phyloP scores from a whole-genome alignment of 2,797 vertebrate species.

The Bradypodion pumilum region DNA sequence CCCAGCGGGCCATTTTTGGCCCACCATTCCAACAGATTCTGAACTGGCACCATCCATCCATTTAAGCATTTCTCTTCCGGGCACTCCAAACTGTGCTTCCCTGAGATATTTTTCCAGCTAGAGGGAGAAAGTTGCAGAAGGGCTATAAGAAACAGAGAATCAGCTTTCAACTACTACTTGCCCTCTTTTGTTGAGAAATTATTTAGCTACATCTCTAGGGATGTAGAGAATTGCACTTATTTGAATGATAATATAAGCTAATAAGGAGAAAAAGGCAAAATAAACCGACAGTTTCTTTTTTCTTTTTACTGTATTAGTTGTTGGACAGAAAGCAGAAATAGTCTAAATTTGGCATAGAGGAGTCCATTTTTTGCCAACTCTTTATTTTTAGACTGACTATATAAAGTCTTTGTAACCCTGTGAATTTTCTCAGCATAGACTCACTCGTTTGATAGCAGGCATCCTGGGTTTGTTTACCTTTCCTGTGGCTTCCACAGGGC shows the following conservation, averaged over 20 bases:
- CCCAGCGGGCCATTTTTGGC: no score
- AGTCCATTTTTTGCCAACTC: constrained; percentile 62
- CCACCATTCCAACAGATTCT: no score
- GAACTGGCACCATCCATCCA: no score
- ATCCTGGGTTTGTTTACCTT: constrained; percentile 36
- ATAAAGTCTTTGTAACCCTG: constrained; percentile 39
- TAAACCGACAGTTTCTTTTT: constrained; percentile 7
- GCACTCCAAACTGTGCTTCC: no score
- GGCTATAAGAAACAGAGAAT: no score
- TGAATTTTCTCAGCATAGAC: constrained; percentile 57
- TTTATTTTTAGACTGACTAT: constrained; percentile 64
- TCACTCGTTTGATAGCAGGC: constrained; percentile 43
- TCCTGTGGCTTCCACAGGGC: neutral
- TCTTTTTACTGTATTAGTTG: constrained; percentile 33
- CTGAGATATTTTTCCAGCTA: neutral
- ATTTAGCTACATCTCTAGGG: neutral
- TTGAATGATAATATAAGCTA: constrained; percentile 58
- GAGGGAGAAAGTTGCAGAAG: neutral
- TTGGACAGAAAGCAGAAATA: constrained; percentile 57
- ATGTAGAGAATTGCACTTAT: constrained; percentile 63
- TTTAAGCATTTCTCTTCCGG: no score
- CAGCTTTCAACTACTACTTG: neutral
- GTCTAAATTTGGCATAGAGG: constrained; percentile 63
- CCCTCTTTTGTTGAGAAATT: constrained; percentile 18
- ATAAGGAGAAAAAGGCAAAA: constrained; percentile 26